Percentiles rank a stretch among this genome's conserved stretches.
These are phyloP conservation scores for Platycheirus rosarum DNA, from an alignment of 2,888 invertebrate species.

Conservation along the genomic window DNA sequence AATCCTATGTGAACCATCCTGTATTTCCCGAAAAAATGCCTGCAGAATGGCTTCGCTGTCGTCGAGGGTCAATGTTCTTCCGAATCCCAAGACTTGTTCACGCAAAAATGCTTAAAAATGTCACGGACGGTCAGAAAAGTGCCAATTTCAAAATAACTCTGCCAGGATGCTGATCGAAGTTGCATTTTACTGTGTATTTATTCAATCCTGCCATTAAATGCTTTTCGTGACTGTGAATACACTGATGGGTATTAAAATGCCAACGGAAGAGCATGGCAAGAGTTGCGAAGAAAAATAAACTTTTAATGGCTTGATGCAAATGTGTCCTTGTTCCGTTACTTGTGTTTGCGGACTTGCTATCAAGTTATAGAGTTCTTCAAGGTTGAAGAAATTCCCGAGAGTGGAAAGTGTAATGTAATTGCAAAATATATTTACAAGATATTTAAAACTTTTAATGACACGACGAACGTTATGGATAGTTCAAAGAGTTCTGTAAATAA, in stretches of 20 bases:
- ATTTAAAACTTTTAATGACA: no score
- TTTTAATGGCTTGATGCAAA: constrained; percentile 4
- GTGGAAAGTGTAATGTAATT: no score
- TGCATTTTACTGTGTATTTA: background rate
- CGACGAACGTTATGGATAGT: no score
- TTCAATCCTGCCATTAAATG: background rate
- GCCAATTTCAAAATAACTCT: background rate
- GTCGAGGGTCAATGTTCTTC: background rate
- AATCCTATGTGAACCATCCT: background rate
- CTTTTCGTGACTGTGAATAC: constrained; percentile 1
- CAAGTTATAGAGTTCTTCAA: background rate
- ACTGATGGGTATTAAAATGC: background rate
- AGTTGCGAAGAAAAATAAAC: background rate
- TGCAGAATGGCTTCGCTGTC: no score
- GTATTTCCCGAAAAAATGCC: background rate
- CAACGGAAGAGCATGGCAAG: background rate
- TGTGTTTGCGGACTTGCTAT: background rate
- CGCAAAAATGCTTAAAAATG: constrained; percentile 5
- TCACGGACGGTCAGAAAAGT: background rate
- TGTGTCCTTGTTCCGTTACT: background rate
- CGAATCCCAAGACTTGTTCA: background rate
- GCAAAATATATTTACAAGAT: no score
- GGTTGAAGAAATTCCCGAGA: no score
- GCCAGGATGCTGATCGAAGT: background rate
- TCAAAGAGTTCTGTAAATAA: no score